Base-by-base conservation (phyloP, 1,140 invertebrate genomes). In the Drosophila arawakana region DNA sequence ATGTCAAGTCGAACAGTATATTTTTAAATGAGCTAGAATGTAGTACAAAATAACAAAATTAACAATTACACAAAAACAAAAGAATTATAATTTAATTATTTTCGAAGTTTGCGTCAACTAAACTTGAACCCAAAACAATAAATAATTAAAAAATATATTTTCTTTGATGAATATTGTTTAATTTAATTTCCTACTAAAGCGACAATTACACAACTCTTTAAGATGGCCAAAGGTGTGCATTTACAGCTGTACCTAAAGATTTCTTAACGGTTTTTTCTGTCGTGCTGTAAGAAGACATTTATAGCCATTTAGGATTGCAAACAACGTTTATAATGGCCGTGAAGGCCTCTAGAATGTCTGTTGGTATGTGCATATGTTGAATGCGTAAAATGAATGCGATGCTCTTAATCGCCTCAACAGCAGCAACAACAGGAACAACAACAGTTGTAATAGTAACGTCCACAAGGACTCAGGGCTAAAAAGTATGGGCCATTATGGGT, bases 241-340 rank as follows among this genome's bases (percentile, higher is more conserved):
- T 11, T 30, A 25, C 30, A 35, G 25, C 3, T 54, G 11, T 54
- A 0, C 25, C 35, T 54, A 35, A 54, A 54, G n/a, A 4, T 54
- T 25, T 30, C 6, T 6, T 30, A 13, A 35, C n/a, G 3, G 34
- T 34, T 30, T 35, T 44, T 61, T 57, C 15, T 18, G n/a, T 54
- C 13, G 21, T 44, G 9, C 41, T 46, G 25, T 41, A 58, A 73
- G 47, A 66, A 62, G 60, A 72, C 68, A 80, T 72, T 75, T 83
- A 86, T 76, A 66, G 72, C 77, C 73, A 44, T 69, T 63, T 68
- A 41, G 44, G 68, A 69, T 54, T 71, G 66, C 80, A 61, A 65
- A 88, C 84, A 76, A 75, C 77, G 55, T 73, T 89, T 88, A 73
- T 88, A 88, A 88, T 89, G 80, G 81, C 78, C 74, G 54, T 70